Conservation (phyloP, 1,140 invertebrate species). For the Leptoteleia sp. region DNA sequence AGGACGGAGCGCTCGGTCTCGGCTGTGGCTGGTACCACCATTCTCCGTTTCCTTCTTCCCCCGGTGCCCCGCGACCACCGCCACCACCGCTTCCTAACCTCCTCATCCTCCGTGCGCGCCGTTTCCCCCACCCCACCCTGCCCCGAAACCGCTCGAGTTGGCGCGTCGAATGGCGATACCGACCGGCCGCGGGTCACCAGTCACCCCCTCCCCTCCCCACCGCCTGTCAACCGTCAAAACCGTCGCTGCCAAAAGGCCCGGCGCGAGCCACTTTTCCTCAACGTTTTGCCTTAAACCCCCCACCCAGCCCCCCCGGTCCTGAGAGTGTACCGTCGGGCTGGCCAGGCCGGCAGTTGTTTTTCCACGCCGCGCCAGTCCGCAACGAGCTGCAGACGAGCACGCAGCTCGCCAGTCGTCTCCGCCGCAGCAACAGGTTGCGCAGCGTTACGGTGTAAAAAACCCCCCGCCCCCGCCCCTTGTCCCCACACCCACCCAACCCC, state of each 20-base stretch:
- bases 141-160: conserved; percentile 38
- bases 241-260: conserved; percentile 16
- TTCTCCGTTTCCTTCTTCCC: conserved; percentile 77
- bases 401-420: conserved; percentile 37
- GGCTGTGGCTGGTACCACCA: conserved; percentile 77
- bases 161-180: conserved; percentile 27
- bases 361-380: conserved; percentile 48
- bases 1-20: conserved; percentile 72
- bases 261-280: too few species aligned
- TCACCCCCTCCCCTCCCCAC: too few species aligned
- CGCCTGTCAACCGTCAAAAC: conserved; percentile 12
- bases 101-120: conserved; percentile 55
- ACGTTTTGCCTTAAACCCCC: too few species aligned
- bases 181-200: conserved; percentile 17
- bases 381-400: conserved; percentile 54
- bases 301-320: too few species aligned
- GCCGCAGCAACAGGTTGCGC: conserved; percentile 45
- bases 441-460: conserved; percentile 38
- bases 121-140: too few species aligned
- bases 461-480: too few species aligned
- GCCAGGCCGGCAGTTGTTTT: conserved; percentile 43
- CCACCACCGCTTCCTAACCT: conserved; percentile 58
- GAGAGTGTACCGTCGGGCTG: conserved; percentile 4
- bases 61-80: conserved; percentile 54
- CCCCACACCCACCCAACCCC: too few species aligned